These are phyloP conservation scores for Forficula auricularia DNA, from an alignment of 1,140 invertebrate genomes.

Conservation along the genomic window DNA sequence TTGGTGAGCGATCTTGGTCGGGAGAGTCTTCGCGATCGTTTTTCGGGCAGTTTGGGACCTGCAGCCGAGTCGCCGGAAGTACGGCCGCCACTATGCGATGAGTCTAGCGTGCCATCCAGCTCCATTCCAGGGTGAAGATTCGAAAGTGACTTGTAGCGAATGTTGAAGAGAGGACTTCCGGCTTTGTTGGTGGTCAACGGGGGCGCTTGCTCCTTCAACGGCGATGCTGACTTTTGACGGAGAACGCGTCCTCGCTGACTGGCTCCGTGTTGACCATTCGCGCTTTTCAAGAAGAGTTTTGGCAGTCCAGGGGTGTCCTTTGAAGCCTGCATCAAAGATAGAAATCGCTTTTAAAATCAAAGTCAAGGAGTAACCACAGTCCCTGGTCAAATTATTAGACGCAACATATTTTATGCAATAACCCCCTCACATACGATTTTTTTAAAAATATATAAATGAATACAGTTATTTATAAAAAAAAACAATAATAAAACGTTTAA, in stretches of 20 bases:
- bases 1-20: constrained; percentile 64
- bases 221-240: constrained; percentile 52
- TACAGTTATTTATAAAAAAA: too few species aligned
- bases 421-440: too few species aligned
- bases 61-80: constrained; percentile 66
- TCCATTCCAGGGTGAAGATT: constrained; percentile 63
- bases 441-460: too few species aligned
- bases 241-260: constrained; percentile 44
- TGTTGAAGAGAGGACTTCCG: constrained; percentile 62
- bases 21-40: constrained; percentile 33
- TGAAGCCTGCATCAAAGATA: too few species aligned
- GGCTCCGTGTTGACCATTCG: constrained; percentile 19
- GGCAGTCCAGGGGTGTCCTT: too few species aligned
- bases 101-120: constrained; percentile 61
- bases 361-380: too few species aligned
- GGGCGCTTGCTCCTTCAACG: constrained; percentile 48
- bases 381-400: too few species aligned
- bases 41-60: constrained; percentile 60
- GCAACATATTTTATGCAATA: too few species aligned
- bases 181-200: constrained; percentile 34
- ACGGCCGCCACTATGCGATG: constrained; percentile 68
- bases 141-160: constrained; percentile 62
- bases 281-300: constrained; percentile 62
- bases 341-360: too few species aligned
- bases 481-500: too few species aligned